A percentile compares a stretch with the other conserved stretches of the same genome.
Conservation (phyloP, 2,797 vertebrate species). For the Propithecus deckenii region DNA sequence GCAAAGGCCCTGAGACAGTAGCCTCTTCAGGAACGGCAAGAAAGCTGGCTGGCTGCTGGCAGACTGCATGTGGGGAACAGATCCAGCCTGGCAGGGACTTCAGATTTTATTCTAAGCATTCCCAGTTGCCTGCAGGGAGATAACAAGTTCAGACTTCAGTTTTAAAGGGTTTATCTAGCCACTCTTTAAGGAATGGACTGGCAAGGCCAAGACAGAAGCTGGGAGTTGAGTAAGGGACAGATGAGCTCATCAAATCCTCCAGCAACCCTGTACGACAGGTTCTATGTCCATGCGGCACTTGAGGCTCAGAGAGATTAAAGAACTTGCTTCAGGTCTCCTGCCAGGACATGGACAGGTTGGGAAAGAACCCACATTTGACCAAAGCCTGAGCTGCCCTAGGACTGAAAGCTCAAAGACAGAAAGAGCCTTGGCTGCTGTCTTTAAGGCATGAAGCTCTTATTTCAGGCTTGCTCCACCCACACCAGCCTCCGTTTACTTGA, state of each 20-base stretch:
- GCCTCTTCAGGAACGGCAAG: background rate
- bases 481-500: background rate
- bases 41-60: background rate
- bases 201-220: background rate
- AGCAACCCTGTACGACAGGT: background rate
- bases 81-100: background rate
- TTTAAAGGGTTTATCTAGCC: background rate
- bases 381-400: background rate
- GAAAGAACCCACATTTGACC: background rate
- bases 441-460: background rate
- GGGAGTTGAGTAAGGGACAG: background rate
- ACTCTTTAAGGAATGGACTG: background rate
- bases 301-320: background rate
- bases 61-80: fast-evolving
- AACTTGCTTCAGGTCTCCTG: background rate
- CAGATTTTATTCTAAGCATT: background rate
- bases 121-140: background rate
- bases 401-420: background rate
- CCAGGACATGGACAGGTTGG: background rate
- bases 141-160: background rate
- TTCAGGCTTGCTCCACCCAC: background rate
- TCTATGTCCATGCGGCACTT: background rate
- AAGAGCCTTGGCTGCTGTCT: background rate
- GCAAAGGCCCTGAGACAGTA: background rate
- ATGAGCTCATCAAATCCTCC: background rate